These are phyloP conservation scores for Catharus bicknelli DNA, from an alignment of 2,113 vertebrate species.

Conservation along the genomic window DNA sequence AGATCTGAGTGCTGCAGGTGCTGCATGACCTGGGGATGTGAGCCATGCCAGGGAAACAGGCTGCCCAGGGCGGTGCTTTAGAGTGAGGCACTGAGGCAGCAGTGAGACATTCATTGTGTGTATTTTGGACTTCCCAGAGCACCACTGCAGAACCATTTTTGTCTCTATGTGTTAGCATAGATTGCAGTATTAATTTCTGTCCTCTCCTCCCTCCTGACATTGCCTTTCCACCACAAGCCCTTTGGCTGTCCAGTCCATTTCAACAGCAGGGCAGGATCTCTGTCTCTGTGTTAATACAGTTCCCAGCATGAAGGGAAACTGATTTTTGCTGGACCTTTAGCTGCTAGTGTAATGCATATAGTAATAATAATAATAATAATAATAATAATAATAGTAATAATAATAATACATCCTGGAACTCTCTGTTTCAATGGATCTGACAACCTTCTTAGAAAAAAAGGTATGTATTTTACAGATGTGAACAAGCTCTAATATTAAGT, in stretches of 20 bases:
- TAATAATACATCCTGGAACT: conserved; percentile 13
- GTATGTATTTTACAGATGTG: neutral
- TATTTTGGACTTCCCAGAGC: neutral
- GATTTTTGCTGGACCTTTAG: conserved; percentile 8
- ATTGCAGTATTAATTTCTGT: conserved; percentile 36
- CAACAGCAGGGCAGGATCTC: neutral
- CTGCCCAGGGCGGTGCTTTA: neutral
- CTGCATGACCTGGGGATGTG: neutral
- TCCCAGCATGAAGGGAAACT: neutral
- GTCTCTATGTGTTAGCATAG: neutral
- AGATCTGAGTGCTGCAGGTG: neutral
- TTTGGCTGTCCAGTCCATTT: neutral
- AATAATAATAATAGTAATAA: conserved; percentile 19
- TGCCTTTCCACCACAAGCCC: neutral
- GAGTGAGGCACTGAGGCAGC: neutral
- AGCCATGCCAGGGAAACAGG: neutral
- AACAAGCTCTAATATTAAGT: conserved; percentile 5
- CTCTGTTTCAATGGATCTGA: neutral
- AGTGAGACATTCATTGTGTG: neutral
- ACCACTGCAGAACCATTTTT: neutral
- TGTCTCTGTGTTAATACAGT: neutral
- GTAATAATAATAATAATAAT: conserved; percentile 36
- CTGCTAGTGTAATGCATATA: neutral
- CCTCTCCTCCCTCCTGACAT: neutral
- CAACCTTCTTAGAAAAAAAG: neutral